Evolutionary conservation across 2,888 invertebrate genomes (phyloP), one percentile per base, ranked within the genome.

Genomic region (Heterodera filipjevi): DNA sequence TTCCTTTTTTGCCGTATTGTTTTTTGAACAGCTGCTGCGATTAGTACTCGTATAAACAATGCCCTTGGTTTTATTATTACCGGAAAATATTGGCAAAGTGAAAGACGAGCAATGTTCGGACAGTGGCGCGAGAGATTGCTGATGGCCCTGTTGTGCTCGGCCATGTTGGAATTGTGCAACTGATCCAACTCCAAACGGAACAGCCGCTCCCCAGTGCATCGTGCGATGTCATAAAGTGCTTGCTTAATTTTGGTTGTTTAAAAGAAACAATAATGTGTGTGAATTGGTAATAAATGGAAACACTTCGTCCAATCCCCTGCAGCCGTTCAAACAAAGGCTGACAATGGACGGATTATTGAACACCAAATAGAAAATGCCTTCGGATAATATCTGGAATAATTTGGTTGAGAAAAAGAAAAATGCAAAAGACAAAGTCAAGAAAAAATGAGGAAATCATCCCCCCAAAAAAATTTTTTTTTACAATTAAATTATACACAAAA

Each of bases 61-160:
- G n/a, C n/a, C n/a, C n/a, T n/a, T n/a, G n/a, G n/a, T n/a, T n/a
- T n/a, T n/a, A n/a, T n/a, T n/a, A n/a, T n/a, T n/a, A 86, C 86
- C 82, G 86, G 86, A 78, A 89, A 89, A 74, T 87, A 89, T 35
- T 87, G 81, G 68, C 88, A 87, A 33, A 89, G 80, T 3, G 88
- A 89, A 59, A 89, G 82, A 66, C 86, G 86, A 10, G 81, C 76
- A 19, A 89, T 81, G 76, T 87, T 87, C 27, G 87, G 86, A 80
- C 89, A 89, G 27, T 80, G 79, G 3, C 79, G 81, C n/a, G 87
- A 85, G 66, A 89, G 81, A 73, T 86, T 83, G 64, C 81, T 79
- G 30, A 89, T 80, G 35, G 86, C 82, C 14, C 81, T 78, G n/a
- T 84, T 82, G 22, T 88, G 87, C 70, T 89, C 87, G 27, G 81